Evolutionary conservation across 2,888 invertebrate genomes (phyloP).

Genomic region (Callyntrura guangdongensis): DNA sequence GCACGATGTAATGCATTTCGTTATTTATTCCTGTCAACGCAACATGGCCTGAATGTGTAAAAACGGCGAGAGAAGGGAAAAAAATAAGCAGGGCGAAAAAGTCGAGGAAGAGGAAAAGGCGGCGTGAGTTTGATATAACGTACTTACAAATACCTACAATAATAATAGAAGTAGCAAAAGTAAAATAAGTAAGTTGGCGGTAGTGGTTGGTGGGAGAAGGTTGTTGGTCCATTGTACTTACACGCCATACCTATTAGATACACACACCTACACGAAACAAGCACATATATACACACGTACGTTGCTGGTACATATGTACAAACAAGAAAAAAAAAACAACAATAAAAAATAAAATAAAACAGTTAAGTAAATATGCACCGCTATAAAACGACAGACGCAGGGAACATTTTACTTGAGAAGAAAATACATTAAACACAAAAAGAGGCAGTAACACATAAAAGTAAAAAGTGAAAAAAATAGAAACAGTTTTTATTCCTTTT

Average conservation of each 20-base stretch:
- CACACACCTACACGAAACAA: constrained; percentile 39
- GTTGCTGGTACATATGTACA: constrained; percentile 43
- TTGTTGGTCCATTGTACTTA: constrained; percentile 10
- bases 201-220: constrained; percentile 6
- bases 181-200: not conserved
- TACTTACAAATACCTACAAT: not conserved
- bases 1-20: constrained; percentile 79
- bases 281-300: not conserved
- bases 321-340: constrained; percentile 47
- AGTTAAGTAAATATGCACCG: constrained; percentile 72
- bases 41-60: constrained; percentile 78
- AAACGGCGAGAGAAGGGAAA: constrained; percentile 24
- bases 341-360: constrained; percentile 67
- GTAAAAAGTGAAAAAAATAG: constrained; percentile 33
- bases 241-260: constrained; percentile 30
- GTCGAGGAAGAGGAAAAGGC: constrained; percentile 21
- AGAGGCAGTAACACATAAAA: constrained; percentile 59
- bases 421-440: constrained; percentile 58
- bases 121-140: constrained; percentile 6
- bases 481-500: constrained; percentile 33
- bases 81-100: constrained; percentile 40
- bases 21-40: constrained; percentile 80
- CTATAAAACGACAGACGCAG: constrained; percentile 58
- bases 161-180: not conserved
- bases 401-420: constrained; percentile 60